Conservation (phyloP, 2,797 vertebrate genomes). For the Esox masquinongy region DNA sequence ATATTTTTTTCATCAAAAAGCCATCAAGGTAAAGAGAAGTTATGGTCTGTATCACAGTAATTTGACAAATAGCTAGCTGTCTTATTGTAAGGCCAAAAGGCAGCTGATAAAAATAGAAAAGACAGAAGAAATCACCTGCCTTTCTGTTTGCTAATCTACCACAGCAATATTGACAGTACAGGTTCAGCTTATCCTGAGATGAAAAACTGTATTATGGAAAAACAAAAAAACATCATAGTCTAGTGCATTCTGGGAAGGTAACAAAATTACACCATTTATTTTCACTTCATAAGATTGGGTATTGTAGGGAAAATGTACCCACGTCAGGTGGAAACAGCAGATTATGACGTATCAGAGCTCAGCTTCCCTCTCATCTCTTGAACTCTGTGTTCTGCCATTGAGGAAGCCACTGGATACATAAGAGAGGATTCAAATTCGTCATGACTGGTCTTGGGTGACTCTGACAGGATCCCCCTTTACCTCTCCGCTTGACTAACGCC, state of each 20-base stretch:
- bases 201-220: background rate
- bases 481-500: constrained; percentile 47
- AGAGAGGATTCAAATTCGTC: constrained; percentile 9
- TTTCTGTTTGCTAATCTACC: constrained; percentile 5
- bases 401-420: constrained; percentile 26
- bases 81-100: constrained; percentile 20
- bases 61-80: constrained; percentile 23
- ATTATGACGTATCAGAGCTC: constrained; percentile 52
- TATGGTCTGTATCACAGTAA: constrained; percentile 32
- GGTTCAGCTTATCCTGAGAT: background rate
- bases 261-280: constrained; percentile 40
- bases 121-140: background rate
- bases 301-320: constrained; percentile 50
- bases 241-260: constrained; percentile 39
- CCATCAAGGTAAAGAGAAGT: constrained; percentile 33
- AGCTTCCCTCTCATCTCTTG: constrained; percentile 31
- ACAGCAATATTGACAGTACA: background rate
- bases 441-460: constrained; percentile 14
- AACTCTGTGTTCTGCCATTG: constrained; percentile 39
- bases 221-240: constrained; percentile 11
- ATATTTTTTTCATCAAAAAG: constrained; percentile 6
- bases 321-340: constrained; percentile 59
- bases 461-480: constrained; percentile 24
- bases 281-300: constrained; percentile 38
- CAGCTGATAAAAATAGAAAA: constrained; percentile 3